Conservation (phyloP, 2,113 vertebrate genomes). For the Manacus vitellinus region DNA sequence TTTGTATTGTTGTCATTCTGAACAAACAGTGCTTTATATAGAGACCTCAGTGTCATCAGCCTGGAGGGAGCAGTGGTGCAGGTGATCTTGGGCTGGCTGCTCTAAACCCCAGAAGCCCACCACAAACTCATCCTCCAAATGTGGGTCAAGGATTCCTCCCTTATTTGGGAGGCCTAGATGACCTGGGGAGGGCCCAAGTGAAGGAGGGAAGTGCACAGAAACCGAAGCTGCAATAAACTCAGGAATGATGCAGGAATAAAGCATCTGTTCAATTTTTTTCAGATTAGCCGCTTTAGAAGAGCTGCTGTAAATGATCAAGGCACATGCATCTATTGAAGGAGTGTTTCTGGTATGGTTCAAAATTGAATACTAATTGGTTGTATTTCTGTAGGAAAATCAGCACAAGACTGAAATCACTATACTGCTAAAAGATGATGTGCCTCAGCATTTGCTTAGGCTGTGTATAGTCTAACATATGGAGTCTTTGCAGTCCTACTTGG, state of each 20-base stretch:
- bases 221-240: not conserved
- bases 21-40: not conserved
- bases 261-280: not conserved
- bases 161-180: not conserved
- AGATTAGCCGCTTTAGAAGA: not conserved
- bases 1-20: not conserved
- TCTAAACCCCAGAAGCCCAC: not conserved
- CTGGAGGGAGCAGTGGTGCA: not conserved
- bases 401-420: not conserved
- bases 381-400: not conserved
- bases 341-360: not conserved
- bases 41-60: not conserved
- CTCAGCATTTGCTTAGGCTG: not conserved
- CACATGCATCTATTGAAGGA: not conserved
- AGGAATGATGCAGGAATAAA: not conserved
- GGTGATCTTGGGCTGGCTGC: not conserved
- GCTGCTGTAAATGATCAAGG: not conserved
- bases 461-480: not conserved
- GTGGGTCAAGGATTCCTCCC: not conserved
- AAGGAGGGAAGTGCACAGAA: not conserved
- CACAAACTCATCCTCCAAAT: not conserved
- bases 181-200: not conserved
- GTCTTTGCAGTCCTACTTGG: not conserved
- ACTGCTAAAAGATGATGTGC: not conserved
- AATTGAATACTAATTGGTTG: not conserved